Evolutionary conservation across 2,797 vertebrate genomes (phyloP), one percentile per base, ranked within the genome.

Genomic region (Eurystomus glaucurus): DNA sequence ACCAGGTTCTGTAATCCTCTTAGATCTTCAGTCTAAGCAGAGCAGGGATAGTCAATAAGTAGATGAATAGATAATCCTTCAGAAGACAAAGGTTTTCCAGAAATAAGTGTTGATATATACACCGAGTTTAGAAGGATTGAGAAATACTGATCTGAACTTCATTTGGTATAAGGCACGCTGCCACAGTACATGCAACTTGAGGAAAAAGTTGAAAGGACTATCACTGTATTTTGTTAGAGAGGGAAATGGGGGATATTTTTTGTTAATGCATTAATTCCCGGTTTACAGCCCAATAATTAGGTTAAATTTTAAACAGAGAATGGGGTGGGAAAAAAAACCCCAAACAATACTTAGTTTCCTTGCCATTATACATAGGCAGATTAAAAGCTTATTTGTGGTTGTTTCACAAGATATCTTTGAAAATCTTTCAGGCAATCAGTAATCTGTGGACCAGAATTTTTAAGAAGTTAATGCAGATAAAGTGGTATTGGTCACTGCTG

Each of bases 1-100:
- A 77, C 86, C 52, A 89, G 62, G 60, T 93, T 96, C 76, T 88
- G 25, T 96, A 96, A 97, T 95, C 96, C 85, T 92, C 95, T 97
- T 96, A 94, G 62, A 58, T 85, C 48, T 85, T 92, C 4, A 3
- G 14, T 45, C 51, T 94, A 77, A 96, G 92, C 74, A 62, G 74
- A 8, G 39, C 46, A 62, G 66, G 90, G 92, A 64, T 87, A 69
- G 86, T 92, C 86, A 96, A 85, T 93, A 94, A 94, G 93, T 23
- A 95, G 93, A 91, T 92, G 92, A 85, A 94, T 76, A 93, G 88
- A 66, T 96, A 85, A 89, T 89, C 93, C 90, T 94, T 72, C 74
- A 80, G 70, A 87, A 94, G 70, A 65, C 31, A 33, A 3, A 68
- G 31, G 74, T 88, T 55, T 79, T 85, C 69, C 54, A 62, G 65